These are phyloP conservation scores for Chironomus tepperi DNA, from an alignment of 1,140 invertebrate genomes.

Conservation along the genomic window DNA sequence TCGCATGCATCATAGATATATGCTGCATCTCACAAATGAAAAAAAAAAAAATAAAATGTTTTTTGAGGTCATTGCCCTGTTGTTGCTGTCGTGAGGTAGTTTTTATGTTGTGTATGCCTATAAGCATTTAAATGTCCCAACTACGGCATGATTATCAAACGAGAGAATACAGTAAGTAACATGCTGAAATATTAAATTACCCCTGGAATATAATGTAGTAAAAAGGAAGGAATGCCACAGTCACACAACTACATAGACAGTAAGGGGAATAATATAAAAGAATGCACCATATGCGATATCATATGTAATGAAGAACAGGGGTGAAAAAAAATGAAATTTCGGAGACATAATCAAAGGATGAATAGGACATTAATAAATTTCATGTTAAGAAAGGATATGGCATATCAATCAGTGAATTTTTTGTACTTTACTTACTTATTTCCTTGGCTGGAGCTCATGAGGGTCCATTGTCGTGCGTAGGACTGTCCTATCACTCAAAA, in stretches of 20 bases:
- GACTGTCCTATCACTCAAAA: too few relatives aligned
- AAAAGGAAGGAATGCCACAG: neutral
- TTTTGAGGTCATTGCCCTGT: conserved; percentile 7
- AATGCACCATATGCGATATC: conserved; percentile 9
- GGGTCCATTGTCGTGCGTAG: too few relatives aligned
- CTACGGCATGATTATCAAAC: neutral
- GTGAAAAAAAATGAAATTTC: neutral
- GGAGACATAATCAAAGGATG: neutral
- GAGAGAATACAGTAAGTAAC: neutral
- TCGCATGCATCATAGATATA: neutral
- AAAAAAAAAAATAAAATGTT: neutral
- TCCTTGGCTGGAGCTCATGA: too few relatives aligned
- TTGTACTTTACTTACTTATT: too few relatives aligned
- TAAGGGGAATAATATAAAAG: neutral
- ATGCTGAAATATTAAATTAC: conserved; percentile 23
- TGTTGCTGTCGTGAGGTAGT: neutral
- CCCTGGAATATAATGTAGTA: neutral
- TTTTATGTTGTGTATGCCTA: neutral
- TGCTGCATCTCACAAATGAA: neutral
- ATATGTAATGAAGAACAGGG: neutral
- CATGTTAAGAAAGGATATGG: conserved; percentile 16
- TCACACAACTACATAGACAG: neutral
- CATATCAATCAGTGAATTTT: neutral
- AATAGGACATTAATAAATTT: conserved; percentile 22
- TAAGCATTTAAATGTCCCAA: neutral